phyloP scores from a whole-genome alignment of 2,797 vertebrate genomes.

The Valencia hispanica region DNA sequence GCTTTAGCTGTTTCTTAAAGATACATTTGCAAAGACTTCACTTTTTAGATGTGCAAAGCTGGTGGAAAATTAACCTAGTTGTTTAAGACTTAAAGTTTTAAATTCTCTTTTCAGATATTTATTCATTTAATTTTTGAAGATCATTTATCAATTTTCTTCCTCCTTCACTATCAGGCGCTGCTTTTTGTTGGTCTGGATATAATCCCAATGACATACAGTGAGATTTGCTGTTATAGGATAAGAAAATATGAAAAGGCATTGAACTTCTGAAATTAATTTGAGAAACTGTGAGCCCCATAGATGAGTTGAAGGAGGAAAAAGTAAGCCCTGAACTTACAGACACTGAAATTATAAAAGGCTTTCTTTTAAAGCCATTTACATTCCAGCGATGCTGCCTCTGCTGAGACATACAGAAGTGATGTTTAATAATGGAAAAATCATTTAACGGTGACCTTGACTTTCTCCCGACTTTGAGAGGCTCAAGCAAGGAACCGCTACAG shows the following conservation, averaged over 20 bases:
- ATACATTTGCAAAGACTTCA: too few species aligned
- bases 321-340: neutral
- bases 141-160: neutral
- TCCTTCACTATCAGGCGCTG: neutral
- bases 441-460: slow-evolving; percentile 30
- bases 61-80: too few species aligned
- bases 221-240: neutral
- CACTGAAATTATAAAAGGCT: neutral
- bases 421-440: neutral
- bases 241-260: neutral
- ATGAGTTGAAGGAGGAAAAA: neutral
- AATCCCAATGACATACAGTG: neutral
- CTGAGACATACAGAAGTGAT: neutral
- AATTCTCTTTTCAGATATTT: too few species aligned
- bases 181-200: neutral
- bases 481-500: slow-evolving; percentile 10
- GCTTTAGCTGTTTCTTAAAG: too few species aligned
- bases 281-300: neutral
- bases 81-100: too few species aligned
- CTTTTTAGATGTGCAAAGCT: too few species aligned
- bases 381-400: neutral
- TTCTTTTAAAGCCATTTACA: neutral
- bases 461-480: slow-evolving; percentile 7
- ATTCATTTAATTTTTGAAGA: neutral
- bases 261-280: neutral